These are phyloP conservation scores for Nyctereutes procyonoides DNA, from an alignment of 2,113 vertebrate species.

Conservation along the genomic window DNA sequence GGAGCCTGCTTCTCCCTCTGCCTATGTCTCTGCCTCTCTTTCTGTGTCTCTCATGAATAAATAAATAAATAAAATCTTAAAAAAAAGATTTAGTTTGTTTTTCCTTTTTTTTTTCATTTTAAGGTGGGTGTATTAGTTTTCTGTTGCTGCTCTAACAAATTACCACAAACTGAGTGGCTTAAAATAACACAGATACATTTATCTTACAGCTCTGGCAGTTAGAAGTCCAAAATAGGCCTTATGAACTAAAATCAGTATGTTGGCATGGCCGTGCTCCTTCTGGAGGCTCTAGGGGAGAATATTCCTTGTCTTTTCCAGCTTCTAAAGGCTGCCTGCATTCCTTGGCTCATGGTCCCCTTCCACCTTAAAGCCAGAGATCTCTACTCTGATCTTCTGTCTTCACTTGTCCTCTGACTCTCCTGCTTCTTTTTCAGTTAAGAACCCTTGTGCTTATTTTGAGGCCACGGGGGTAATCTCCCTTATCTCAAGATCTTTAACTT, in stretches of 20 bases:
- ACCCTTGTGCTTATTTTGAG: not conserved
- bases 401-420: not conserved
- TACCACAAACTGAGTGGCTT: not conserved
- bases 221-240: not conserved
- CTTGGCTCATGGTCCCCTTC: not conserved
- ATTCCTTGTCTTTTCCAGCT: not conserved
- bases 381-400: not conserved
- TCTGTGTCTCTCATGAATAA: too few species aligned
- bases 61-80: too few species aligned
- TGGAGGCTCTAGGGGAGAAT: not conserved
- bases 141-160: not conserved
- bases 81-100: not conserved
- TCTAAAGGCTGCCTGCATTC: not conserved
- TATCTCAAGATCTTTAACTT: not conserved
- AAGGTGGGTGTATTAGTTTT: not conserved
- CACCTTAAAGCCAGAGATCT: not conserved
- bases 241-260: not conserved
- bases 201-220: not conserved
- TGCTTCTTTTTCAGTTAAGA: not conserved
- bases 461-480: not conserved
- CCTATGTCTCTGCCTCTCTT: too few species aligned
- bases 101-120: not conserved
- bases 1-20: too few species aligned
- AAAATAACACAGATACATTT: not conserved
- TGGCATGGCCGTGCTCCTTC: not conserved